Evolutionary conservation across 2,113 vertebrate species (phyloP).

Genomic region (Chaetodon auriga): DNA sequence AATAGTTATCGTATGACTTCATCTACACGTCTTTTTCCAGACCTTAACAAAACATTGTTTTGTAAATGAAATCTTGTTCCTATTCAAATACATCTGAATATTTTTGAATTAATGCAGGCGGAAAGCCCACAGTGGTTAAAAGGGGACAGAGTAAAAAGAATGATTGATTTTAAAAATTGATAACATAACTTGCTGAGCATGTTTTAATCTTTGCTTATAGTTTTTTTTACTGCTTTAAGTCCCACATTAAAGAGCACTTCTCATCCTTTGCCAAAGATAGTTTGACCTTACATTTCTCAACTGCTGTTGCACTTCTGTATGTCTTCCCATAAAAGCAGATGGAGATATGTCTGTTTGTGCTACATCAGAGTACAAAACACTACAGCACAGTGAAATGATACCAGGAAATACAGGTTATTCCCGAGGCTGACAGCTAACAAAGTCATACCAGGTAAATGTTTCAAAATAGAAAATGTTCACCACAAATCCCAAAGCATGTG

Average conservation of each 20-base stretch:
- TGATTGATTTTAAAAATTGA: slow-evolving; percentile 41
- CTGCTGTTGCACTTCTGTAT: background rate
- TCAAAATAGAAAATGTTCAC: slow-evolving; percentile 40
- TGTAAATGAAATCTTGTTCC: slow-evolving; percentile 59
- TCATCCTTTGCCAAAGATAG: background rate
- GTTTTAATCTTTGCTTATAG: slow-evolving; percentile 16
- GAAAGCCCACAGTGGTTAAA: slow-evolving; percentile 33
- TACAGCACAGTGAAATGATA: background rate
- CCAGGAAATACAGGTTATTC: background rate
- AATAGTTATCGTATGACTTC: slow-evolving; percentile 47
- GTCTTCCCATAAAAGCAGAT: background rate
- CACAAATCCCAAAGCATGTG: slow-evolving; percentile 39
- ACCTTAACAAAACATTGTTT: slow-evolving; percentile 52
- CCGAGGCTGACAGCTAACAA: slow-evolving; percentile 29
- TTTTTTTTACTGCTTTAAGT: background rate
- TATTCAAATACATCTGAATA: slow-evolving; percentile 48
- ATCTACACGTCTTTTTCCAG: slow-evolving; percentile 46
- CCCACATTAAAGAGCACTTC: slow-evolving; percentile 2
- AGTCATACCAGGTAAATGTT: slow-evolving; percentile 42
- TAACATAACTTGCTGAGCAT: slow-evolving; percentile 32
- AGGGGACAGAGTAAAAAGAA: slow-evolving; percentile 9
- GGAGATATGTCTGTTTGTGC: background rate
- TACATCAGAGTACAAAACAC: background rate
- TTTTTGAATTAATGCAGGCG: slow-evolving; percentile 50
- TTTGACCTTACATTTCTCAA: slow-evolving; percentile 10